Conservation (phyloP, 2,888 invertebrate species). For the Chrysina gloriosa region DNA sequence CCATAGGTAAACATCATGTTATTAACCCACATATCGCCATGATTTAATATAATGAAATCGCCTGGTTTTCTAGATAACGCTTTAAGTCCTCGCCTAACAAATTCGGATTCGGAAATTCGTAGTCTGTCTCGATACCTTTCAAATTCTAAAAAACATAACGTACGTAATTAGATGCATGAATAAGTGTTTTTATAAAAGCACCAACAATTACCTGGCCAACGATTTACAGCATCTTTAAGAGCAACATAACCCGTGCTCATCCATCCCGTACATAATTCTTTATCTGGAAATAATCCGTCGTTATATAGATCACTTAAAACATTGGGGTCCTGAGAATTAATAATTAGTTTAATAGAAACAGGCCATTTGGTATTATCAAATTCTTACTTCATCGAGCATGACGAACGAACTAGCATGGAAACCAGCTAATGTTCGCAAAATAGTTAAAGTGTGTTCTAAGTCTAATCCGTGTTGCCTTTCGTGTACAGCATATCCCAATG, state of each 20-base stretch:
- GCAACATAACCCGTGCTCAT: slow-evolving; percentile 49
- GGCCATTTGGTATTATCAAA: neutral
- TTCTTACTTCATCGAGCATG: slow-evolving; percentile 66
- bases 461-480: slow-evolving; percentile 68
- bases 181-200: neutral
- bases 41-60: slow-evolving; percentile 66
- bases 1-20: slow-evolving; percentile 68
- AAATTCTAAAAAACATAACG: slow-evolving; percentile 53
- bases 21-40: slow-evolving; percentile 69
- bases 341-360: neutral
- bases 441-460: slow-evolving; percentile 66
- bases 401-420: slow-evolving; percentile 70
- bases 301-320: slow-evolving; percentile 51
- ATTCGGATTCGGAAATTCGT: slow-evolving; percentile 51
- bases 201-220: slow-evolving; percentile 62
- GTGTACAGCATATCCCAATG: slow-evolving; percentile 68
- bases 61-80: slow-evolving; percentile 53
- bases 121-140: slow-evolving; percentile 64
- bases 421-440: slow-evolving; percentile 67
- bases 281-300: slow-evolving; percentile 55
- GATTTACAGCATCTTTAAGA: slow-evolving; percentile 61
- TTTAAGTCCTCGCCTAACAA: slow-evolving; percentile 46
- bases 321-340: slow-evolving; percentile 53
- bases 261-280: slow-evolving; percentile 52
- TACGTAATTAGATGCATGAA: neutral